Conservation (phyloP, 2,797 vertebrate genomes). For the Sebastes flavidus region DNA sequence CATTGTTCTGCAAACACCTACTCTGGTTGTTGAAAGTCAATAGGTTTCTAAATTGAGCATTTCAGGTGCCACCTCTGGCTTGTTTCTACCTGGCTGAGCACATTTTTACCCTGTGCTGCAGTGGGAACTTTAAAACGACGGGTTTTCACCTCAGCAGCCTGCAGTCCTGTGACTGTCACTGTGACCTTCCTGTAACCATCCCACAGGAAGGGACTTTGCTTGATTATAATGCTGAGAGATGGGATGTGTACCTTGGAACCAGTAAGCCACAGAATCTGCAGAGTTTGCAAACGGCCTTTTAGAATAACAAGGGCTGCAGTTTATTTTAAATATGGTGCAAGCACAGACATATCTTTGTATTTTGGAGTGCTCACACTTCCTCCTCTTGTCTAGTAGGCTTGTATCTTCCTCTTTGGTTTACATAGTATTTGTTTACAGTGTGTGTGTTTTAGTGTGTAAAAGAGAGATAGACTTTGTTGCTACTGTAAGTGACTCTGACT, state of each 20-base stretch:
- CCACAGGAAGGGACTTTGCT: conserved; percentile 68
- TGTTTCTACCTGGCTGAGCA: conserved; percentile 18
- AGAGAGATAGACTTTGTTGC: neutral
- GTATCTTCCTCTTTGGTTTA: neutral
- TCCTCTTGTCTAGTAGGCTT: conserved; percentile 30
- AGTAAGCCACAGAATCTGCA: conserved; percentile 60
- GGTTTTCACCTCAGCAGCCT: conserved; percentile 36
- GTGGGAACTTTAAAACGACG: conserved; percentile 23
- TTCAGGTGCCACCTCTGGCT: conserved; percentile 4
- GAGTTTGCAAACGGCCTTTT: conserved; percentile 57
- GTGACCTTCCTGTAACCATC: conserved; percentile 62
- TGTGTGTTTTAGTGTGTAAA: conserved; percentile 9
- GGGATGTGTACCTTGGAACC: conserved; percentile 71
- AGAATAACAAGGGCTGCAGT: conserved; percentile 49
- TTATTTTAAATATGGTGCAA: conserved; percentile 30
- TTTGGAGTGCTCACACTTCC: conserved; percentile 43
- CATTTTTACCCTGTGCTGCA: conserved; percentile 5
- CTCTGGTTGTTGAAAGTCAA: conserved; percentile 6
- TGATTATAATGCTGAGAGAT: conserved; percentile 65
- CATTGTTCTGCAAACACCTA: neutral
- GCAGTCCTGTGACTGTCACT: conserved; percentile 57
- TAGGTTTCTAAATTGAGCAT: neutral
- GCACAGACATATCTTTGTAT: conserved; percentile 27
- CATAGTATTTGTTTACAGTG: neutral
- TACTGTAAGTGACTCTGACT: conserved; percentile 12